phyloP scores from a whole-genome alignment of 2,888 invertebrate species.

The Rhabditophanes sp. region DNA sequence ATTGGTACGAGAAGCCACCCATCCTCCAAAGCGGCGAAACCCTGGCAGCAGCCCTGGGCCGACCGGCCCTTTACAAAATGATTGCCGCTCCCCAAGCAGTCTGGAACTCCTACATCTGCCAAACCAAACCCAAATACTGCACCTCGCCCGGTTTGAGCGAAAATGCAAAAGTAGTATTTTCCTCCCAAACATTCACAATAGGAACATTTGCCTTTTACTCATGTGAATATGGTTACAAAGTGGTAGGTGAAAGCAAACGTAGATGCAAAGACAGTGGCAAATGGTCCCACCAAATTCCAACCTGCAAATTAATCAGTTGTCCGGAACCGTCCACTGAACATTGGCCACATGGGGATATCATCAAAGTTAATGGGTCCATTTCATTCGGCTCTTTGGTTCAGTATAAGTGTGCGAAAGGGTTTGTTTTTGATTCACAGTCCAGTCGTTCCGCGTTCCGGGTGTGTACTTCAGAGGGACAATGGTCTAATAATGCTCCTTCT shows the following conservation, averaged over 20 bases:
- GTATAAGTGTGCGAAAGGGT: constrained; percentile 22
- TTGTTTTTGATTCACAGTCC: constrained; percentile 9
- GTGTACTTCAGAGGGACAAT: constrained; percentile 21
- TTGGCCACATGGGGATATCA: constrained; percentile 4
- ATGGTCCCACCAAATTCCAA: constrained; percentile 27
- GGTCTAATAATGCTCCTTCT: constrained; percentile 16
- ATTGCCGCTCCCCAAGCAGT: constrained; percentile 25
- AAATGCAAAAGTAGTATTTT: constrained; percentile 26
- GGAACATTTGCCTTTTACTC: constrained; percentile 31
- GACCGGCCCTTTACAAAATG: constrained; percentile 28
- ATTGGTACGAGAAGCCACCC: constrained; percentile 10
- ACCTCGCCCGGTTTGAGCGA: constrained; percentile 30
- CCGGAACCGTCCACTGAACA: constrained; percentile 5
- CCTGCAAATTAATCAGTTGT: too few relatives aligned
- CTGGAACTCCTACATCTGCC: too few relatives aligned
- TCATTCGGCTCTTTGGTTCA: constrained; percentile 13
- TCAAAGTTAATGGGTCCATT: constrained; percentile 10
- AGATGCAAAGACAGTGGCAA: constrained; percentile 19
- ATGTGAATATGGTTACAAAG: constrained; percentile 25
- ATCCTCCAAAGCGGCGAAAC: constrained; percentile 2
- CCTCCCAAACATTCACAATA: constrained; percentile 28
- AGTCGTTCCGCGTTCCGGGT: constrained; percentile 10
- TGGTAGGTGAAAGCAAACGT: constrained; percentile 14
- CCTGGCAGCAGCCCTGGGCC: constrained; percentile 10
- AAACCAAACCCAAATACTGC: constrained; percentile 35